Conservation (phyloP, 2,113 vertebrate species). For the Prolemur simus region DNA sequence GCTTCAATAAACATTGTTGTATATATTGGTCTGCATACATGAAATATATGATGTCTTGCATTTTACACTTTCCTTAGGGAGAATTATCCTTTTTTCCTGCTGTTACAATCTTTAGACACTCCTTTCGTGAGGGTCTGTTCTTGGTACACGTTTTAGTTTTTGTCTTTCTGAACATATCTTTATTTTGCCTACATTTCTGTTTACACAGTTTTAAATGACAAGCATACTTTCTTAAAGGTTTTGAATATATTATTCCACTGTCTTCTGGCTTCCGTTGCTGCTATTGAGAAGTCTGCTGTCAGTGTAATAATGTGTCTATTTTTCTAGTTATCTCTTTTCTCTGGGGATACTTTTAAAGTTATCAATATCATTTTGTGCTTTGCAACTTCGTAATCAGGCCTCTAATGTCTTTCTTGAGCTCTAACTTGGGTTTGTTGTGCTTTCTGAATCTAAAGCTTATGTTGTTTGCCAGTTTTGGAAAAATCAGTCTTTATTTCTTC, state of each 20-base stretch:
- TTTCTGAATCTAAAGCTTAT: slow-evolving; percentile 47
- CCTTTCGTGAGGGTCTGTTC: neutral
- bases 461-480: neutral
- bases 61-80: no score
- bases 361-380: neutral
- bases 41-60: no score
- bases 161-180: no score
- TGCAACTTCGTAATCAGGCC: neutral
- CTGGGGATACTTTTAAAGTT: neutral
- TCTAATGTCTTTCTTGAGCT: neutral
- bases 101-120: neutral
- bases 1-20: no score
- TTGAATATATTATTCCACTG: slow-evolving; percentile 8
- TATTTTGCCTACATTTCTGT: no score
- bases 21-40: no score
- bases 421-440: neutral
- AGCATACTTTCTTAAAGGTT: no score
- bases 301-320: neutral
- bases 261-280: neutral
- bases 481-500: slow-evolving; percentile 20
- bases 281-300: slow-evolving; percentile 13
- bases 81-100: neutral
- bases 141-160: neutral
- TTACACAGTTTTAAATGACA: no score
- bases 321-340: neutral